Base-by-base conservation (phyloP, 2,113 vertebrate genomes). In the Chlamydotis undulata region DNA sequence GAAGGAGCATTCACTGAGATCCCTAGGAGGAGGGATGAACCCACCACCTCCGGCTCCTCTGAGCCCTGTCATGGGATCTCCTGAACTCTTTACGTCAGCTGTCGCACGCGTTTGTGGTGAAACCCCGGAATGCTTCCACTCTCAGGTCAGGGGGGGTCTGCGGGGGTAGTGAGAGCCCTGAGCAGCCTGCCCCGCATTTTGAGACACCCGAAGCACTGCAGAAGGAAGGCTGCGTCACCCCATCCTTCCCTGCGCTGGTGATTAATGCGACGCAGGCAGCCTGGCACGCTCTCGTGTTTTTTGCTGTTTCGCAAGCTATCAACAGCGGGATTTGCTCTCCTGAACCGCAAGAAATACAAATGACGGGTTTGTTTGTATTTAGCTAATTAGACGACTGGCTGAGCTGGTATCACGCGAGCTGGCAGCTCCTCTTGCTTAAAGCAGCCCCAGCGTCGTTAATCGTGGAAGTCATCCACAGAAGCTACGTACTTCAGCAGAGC, bases 301-400 rank as follows among this genome's bases (percentile, higher is more conserved):
- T 83, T 91, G 87, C 93, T 97, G 91, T 96, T 96, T 87, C 15
- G 19, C 41, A 19, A 96, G 97, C 89, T 64, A 87, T 94, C 97
- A 97, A 59, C 97, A 97, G 97, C 97, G 89, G 93, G 97, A 97
- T 97, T 95, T 74, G 67, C 94, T 98, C 97, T 97, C 97, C 83
- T 95, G 97, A 98, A 96, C 97, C 26, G 26, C 29, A 67, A 97
- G 95, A 97, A 98, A 97, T 95, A 97, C 96, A 97, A 96, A 96
- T 95, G 97, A 97, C 96, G 96, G 93, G 97, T 98, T 98, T 97
- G 97, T 98, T 98, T 98, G 97, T 95, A 93, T 96, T 97, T 97
- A 92, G 97, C 96, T 98, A 98, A 98, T 98, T 97, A 98, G 97
- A 93, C n/a, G 73, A 88, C 45, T 93, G 95, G 94, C 96, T 93